Base-by-base conservation (phyloP, 2,888 invertebrate species). In the Latheticus oryzae region DNA sequence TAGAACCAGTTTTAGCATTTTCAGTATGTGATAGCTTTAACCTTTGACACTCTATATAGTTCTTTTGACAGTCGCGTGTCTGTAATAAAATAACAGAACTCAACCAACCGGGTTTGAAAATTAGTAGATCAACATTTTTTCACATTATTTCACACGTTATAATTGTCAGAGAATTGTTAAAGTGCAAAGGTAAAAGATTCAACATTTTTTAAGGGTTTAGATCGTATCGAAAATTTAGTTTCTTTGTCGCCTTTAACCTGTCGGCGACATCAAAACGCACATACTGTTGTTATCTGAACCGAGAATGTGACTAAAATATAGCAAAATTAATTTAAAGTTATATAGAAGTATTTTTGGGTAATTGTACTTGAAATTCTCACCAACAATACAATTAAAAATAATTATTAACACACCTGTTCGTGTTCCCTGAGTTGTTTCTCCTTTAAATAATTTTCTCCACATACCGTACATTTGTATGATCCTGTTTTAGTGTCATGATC, bases 401-500 rank as follows among this genome's bases (percentile, higher is more conserved):
- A 5, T 50, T n/a, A n/a, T n/a, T n/a, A n/a, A n/a, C n/a, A n/a
- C n/a, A 62, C 62, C 59, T 62, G 62, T 57, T 62, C 62, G 45
- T 62, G 62, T 9, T 60, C 62, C 33, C 59, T 50, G 40, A 62
- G 54, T 30, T 50, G 57, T 47, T 60, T 60, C 9, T 58, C 59
- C 38, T 58, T 62, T 5, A 52, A 42, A 54, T 56, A 62, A 37
- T 56, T 57, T 43, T 53, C 54, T 26, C 47, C 59, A 40, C 59
- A 55, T 50, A 59, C 59, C 28, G 59, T 59, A 30, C 59, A 59
- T 35, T 59, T 59, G 32, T 59, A 59, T 5, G 59, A 55, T 4
- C 59, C 59, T 7, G 40, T 37, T 50, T 55, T 59, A 3, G 45
- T 47, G 26, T 58, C 57, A 51, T 45, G 50, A 43, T 59, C 54